Percentiles rank a stretch among this genome's conserved stretches.
These are phyloP conservation scores for Ranitomeya imitator DNA, from an alignment of 2,113 vertebrate genomes.

Conservation along the genomic window DNA sequence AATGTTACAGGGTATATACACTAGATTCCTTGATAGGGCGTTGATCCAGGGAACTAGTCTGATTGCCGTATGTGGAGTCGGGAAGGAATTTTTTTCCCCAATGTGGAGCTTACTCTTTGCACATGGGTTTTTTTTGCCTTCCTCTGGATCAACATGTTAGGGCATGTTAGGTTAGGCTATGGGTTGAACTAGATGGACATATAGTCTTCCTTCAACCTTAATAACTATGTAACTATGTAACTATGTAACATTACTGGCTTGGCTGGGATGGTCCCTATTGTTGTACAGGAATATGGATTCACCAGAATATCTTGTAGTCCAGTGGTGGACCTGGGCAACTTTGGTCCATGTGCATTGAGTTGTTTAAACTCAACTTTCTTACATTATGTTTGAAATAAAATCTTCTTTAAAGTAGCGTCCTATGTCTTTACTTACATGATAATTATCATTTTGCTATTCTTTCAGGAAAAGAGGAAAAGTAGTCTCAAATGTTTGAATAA, in stretches of 20 bases:
- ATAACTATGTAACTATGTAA: too few species aligned
- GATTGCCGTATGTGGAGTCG: too few species aligned
- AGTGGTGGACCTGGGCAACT: neutral
- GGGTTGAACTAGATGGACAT: too few species aligned
- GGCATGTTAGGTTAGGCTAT: too few species aligned
- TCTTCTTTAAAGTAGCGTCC: neutral
- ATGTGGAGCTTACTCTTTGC: too few species aligned
- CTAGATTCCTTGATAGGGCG: too few species aligned
- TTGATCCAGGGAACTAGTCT: too few species aligned
- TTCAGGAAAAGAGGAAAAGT: slow-evolving; percentile 1
- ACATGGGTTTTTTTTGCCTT: too few species aligned
- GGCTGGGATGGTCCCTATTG: neutral
- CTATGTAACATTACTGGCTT: neutral
- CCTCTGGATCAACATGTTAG: too few species aligned
- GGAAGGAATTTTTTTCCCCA: too few species aligned
- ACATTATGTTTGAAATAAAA: neutral
- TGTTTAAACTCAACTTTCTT: neutral
- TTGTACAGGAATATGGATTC: neutral
- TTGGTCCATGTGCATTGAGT: neutral
- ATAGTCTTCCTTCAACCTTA: too few species aligned
- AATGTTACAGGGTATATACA: too few species aligned
- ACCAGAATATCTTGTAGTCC: neutral
- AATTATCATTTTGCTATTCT: neutral
- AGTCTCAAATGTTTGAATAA: neutral
- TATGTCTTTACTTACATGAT: neutral